These are phyloP conservation scores for Bubo blakistoni DNA, from an alignment of 2,113 vertebrate genomes.

Conservation along the genomic window DNA sequence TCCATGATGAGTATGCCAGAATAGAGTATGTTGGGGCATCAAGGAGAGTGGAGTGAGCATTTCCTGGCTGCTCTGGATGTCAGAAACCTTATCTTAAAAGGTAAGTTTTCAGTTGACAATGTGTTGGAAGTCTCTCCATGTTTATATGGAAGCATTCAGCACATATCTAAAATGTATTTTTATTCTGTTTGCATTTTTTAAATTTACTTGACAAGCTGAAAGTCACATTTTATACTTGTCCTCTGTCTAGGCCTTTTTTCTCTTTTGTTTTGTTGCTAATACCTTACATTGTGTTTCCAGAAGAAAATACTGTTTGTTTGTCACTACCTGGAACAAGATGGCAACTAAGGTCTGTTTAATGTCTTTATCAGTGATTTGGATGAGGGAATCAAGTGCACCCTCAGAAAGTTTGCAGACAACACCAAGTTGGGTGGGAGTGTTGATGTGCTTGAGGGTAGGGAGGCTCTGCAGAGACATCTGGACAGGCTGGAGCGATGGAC, in stretches of 20 bases:
- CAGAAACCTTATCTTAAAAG: conserved; percentile 68
- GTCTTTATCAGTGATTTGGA: background rate
- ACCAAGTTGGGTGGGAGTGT: accelerated
- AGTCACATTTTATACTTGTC: background rate
- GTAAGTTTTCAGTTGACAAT: conserved; percentile 64
- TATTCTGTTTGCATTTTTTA: background rate
- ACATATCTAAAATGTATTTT: background rate
- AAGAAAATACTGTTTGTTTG: background rate
- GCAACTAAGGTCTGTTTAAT: background rate
- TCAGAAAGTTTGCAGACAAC: background rate
- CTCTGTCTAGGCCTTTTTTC: background rate
- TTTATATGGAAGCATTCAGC: background rate
- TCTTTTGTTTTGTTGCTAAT: background rate
- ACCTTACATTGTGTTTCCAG: background rate
- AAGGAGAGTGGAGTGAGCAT: conserved; percentile 74
- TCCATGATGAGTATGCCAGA: conserved; percentile 47
- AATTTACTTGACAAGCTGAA: background rate
- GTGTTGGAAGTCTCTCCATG: conserved; percentile 9
- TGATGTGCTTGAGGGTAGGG: background rate
- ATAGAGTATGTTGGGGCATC: conserved; percentile 45
- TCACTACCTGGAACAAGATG: background rate
- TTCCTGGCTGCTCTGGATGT: conserved; percentile 76
- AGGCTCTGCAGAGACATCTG: background rate
- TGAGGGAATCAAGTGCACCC: background rate
- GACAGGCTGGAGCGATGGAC: background rate